Evolutionary conservation across 1,140 invertebrate genomes (phyloP).

Genomic region (Neodiprion pinetum): DNA sequence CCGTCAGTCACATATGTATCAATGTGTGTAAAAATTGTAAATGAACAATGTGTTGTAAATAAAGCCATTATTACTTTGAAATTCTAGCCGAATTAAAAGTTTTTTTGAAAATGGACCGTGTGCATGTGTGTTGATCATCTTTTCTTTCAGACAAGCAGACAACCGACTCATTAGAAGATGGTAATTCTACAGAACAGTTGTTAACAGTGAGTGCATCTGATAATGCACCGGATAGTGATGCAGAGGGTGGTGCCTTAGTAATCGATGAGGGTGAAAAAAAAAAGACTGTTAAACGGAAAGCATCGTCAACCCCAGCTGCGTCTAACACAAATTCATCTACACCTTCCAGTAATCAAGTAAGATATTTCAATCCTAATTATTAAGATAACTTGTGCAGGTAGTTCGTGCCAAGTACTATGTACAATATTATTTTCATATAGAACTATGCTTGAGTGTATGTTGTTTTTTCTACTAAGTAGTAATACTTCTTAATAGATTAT

Average conservation of each 20-base stretch:
- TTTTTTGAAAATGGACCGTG: too few relatives aligned
- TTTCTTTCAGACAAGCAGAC: neutral
- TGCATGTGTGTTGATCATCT: too few relatives aligned
- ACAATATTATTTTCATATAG: neutral
- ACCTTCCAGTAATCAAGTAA: neutral
- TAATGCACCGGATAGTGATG: slow-evolving; percentile 49
- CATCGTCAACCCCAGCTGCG: slow-evolving; percentile 27
- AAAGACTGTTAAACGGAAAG: slow-evolving; percentile 52
- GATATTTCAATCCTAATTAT: too few relatives aligned
- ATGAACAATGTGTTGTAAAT: too few relatives aligned
- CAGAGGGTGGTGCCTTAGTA: slow-evolving; percentile 63
- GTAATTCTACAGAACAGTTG: neutral
- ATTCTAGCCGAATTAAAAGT: slow-evolving; percentile 10
- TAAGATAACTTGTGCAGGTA: too few relatives aligned
- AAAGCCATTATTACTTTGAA: neutral
- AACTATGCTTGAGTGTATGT: slow-evolving; percentile 19
- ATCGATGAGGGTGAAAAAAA: slow-evolving; percentile 68
- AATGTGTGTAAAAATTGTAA: too few relatives aligned
- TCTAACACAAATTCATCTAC: slow-evolving; percentile 30
- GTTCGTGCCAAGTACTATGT: too few relatives aligned
- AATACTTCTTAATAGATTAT: neutral
- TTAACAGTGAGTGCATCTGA: neutral
- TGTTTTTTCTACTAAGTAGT: neutral
- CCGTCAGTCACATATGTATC: too few relatives aligned
- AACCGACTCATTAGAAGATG: neutral